phyloP scores from a whole-genome alignment of 2,113 vertebrate genomes.

The Syngnathus floridae region DNA sequence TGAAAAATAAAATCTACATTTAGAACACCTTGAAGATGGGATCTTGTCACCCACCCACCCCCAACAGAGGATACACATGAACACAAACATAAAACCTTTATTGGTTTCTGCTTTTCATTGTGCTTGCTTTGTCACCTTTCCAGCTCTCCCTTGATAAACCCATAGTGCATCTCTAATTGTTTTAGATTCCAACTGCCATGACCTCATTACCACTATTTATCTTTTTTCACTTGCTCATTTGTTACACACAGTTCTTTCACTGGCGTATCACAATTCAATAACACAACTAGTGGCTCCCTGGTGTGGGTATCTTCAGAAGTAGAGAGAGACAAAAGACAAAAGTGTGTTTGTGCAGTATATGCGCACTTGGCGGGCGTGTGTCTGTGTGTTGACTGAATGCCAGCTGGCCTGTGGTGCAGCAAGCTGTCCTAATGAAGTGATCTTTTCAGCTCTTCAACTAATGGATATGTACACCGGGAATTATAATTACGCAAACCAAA shows the following conservation, averaged over 20 bases:
- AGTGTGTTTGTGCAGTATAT: slow-evolving; percentile 9
- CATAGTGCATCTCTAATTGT: not conserved
- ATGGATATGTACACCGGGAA: slow-evolving; percentile 36
- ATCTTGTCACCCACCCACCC: slow-evolving; percentile 3
- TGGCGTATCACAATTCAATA: slow-evolving; percentile 32
- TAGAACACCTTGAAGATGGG: not conserved
- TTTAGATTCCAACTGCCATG: slow-evolving; percentile 1
- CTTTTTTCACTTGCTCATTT: not conserved
- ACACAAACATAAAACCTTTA: not conserved
- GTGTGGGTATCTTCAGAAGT: slow-evolving; percentile 31
- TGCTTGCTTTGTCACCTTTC: slow-evolving; percentile 17
- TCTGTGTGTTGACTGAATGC: slow-evolving; percentile 37
- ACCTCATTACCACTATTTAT: not conserved
- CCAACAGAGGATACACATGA: slow-evolving; percentile 5
- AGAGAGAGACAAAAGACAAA: slow-evolving; percentile 23
- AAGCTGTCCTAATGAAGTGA: slow-evolving; percentile 60
- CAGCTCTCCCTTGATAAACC: slow-evolving; percentile 11
- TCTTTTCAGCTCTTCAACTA: slow-evolving; percentile 25
- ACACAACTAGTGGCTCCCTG: slow-evolving; percentile 37
- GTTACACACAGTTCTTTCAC: slow-evolving; percentile 19
- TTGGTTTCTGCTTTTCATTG: not conserved
- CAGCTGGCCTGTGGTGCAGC: slow-evolving; percentile 53
- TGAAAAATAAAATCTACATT: not conserved
- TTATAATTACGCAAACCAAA: slow-evolving; percentile 18
- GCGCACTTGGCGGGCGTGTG: slow-evolving; percentile 14